Base-by-base conservation (phyloP, 2,888 invertebrate genomes). In the Dinocampus coccinellae region DNA sequence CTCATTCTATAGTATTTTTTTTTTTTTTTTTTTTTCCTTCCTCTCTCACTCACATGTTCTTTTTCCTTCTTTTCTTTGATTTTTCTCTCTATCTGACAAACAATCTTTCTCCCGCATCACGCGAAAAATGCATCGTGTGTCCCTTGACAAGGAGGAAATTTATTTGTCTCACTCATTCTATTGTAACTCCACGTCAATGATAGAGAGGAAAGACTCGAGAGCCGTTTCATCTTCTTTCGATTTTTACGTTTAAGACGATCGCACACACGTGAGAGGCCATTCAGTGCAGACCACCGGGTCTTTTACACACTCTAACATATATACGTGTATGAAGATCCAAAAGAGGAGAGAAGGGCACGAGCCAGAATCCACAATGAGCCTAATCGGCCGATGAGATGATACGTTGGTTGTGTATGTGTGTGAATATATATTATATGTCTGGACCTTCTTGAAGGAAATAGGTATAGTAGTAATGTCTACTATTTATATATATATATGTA, bases 321-420 rank as follows among this genome's bases (percentile, higher is more conserved):
- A 26, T 47, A n/a, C 11, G 47, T 73, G 71, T 57, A 66, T 47
- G 29, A 22, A n/a, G n/a, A 16, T 29, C n/a, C 42, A 29, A 3
- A 57, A 34, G 66, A 70, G 22, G 65, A 47, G 47, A 22, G 52
- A 52, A 53, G 63, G 60, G 72, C 68, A 68, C 68, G 72, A 72
- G 63, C 66, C 61, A 61, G 58, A 70, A 61, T 71, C 74, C 57
- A 80, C 85, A 85, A 85, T 85, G 83, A 81, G 80, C 80, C 82
- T 84, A 85, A 86, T 85, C 84, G 85, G 80, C 80, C 85, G 80
- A 80, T 80, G 75, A 80, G 78, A 66, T 71, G 61, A 71, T 71
- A 70, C 57, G 69, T 57, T 16, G 47, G 16, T 47, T n/a, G 47
- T 47, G 47, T 47, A 16, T 47, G 7, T 16, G 47, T 16, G 20